Evolutionary conservation across 1,140 invertebrate genomes (phyloP), one percentile per base, ranked within the genome.

Genomic region (Drosophila arawakana): DNA sequence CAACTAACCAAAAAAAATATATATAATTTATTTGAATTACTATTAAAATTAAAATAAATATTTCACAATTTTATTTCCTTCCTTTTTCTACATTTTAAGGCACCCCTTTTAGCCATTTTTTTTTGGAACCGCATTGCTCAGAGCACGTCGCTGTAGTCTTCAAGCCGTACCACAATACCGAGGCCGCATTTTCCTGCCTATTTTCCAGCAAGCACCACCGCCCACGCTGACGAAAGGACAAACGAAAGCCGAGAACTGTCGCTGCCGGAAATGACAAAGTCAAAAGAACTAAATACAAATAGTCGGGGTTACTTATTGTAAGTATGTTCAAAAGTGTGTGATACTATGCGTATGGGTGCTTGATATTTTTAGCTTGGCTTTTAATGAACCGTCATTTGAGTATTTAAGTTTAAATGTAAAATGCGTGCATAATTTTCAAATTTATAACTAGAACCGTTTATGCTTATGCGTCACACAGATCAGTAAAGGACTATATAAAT

Each of bases 101-200:
- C 18, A 21, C 25, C 25, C 6, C 6, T 30, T 30, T 30, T 30
- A 6, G 25, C 25, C 6, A 5, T 30, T 30, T 30, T 30, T 30
- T 30, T 5, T 30, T 30, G 2, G 25, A 1, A 3, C 25, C 2
- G 25, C 25, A 5, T 6, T 30, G 25, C 0, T 30, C 6, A 30
- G 4, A 4, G 6, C 6, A 30, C 6, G 25, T 30, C 25, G 25
- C 6, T 3, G 25, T 25, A 82, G 83, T 77, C 70, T 73, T 83
- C 54, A 55, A 88, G 66, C 55, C 78, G 81, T 85, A 30, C 25
- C 25, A 62, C 78, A 85, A 85, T 81, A 71, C 67, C 67, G 81
- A 84, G 78, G 81, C 78, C 81, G 77, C 65, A 43, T 50, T 15
- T 18, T n/a, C 25, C 49, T 30, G 21, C 18, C 35, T 10, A 54